Base-by-base conservation (phyloP, 2,797 vertebrate species). In the Acanthurus tractus region DNA sequence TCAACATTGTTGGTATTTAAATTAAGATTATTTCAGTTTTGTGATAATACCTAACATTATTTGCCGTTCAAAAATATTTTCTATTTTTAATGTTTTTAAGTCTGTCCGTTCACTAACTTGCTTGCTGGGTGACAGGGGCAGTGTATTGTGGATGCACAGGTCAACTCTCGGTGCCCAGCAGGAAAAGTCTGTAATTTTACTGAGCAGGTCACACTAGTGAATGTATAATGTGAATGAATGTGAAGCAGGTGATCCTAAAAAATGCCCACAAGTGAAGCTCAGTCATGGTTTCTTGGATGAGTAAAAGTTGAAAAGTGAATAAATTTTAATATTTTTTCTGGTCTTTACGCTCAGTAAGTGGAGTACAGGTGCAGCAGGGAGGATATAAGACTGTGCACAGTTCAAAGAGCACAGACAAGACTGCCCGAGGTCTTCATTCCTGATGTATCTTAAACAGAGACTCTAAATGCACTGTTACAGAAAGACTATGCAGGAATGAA, bases 291-390 rank as follows among this genome's bases (percentile, higher is more conserved):
- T 74, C 44, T 13, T 15, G 34, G 11, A 15, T 56, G 49, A 57
- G 34, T 64, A 65, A 63, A 50, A 20, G 62, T 59, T 57, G 45
- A 42, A 74, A 62, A 23, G 38, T 55, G 61, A 73, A 63, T 64
- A 40, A 4, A 73, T 64, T 64, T 74, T 64, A 49, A 74, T 57
- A 57, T 17, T 57, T 74, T 64, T 74, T 65, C 36, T 65, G 62
- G 34, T 57, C 53, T 74, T 74, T 74, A 65, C 15, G 29, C 53
- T 65, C 44, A 49, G 42, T 74, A 65, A 57, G 44, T 49, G 44
- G 25, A 38, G 42, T 5, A 3, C 52, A 48, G 52, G 53, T 57
- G 70, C 38, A 65, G 34, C 62, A 49, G 15, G 11, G 62, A 74
- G 45, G 34, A 40, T 56, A 56, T 64, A 44, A 57, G 29, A 40